Evolutionary conservation across 2,797 vertebrate genomes (phyloP), one percentile per base, ranked within the genome.

Genomic region (Argyrosomus regius): DNA sequence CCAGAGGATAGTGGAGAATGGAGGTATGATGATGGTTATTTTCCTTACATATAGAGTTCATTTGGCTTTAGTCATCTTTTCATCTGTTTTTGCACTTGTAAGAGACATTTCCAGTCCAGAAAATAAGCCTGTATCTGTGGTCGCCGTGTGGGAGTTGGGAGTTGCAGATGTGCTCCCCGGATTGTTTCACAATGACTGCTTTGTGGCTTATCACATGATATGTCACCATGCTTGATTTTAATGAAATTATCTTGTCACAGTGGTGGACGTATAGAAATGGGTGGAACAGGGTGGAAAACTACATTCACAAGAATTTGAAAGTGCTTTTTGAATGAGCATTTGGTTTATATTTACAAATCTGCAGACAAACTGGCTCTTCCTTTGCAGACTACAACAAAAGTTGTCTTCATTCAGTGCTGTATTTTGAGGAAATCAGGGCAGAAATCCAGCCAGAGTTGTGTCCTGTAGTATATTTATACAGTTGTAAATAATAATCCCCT

Each of bases 1-100:
- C 81, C 92, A 87, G 84, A 80, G 81, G 84, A 88, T 91, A 46
- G 71, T 95, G 80, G 88, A 95, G 20, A 94, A 95, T 86, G 95
- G 95, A 89, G 95, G 95, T 96, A 84, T 24, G 78, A 13, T 62
- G 5, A 0, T 60, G 1, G 52, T 24, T 11, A 0, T 24, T 22
- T n/a, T 9, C 35, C 35, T 35, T 6, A 14, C 20, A 22, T 8
- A 5, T 45, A 3, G 3, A 22, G 1, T 49, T 60, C 0, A 9
- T 43, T 14, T 61, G 1, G 3, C 22, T 31, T 57, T 41, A 4
- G 4, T 3, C 35, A 9, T 39, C 35, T 48, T 9, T 43, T 12
- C 24, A 6, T 24, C 28, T 73, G 26, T 14, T 41, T 2, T 24
- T 67, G 26, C 3, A 60, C 10, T 35, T 16, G n/a, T 24, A 22